Conservation (phyloP, 1,140 invertebrate species). For the Drosophila sproati region DNA sequence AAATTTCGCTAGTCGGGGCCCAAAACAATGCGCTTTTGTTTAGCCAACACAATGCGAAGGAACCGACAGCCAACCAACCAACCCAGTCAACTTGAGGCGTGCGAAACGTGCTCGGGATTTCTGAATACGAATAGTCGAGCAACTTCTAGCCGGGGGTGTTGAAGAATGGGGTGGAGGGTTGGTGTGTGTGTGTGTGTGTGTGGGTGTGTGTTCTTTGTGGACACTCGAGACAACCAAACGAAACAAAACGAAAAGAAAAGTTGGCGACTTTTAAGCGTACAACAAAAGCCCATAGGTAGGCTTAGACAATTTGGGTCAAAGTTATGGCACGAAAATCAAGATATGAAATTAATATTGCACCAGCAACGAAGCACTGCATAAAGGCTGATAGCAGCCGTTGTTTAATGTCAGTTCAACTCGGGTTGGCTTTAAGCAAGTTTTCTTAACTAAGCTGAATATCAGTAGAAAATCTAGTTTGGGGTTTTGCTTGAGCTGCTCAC, state of each 20-base stretch:
- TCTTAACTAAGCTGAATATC: neutral
- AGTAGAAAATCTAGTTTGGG: no score
- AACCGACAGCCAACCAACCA: slow-evolving; percentile 60
- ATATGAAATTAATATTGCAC: slow-evolving; percentile 53
- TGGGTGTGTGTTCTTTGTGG: slow-evolving; percentile 2
- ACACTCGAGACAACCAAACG: slow-evolving; percentile 63
- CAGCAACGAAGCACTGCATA: slow-evolving; percentile 28
- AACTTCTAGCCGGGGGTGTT: neutral
- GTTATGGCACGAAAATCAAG: slow-evolving; percentile 54
- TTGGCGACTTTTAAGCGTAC: slow-evolving; percentile 61
- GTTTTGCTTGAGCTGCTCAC: no score
- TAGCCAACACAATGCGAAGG: slow-evolving; percentile 59
- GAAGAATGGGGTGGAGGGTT: neutral
- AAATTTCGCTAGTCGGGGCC: slow-evolving; percentile 43
- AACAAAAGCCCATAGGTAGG: slow-evolving; percentile 52
- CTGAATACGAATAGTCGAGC: slow-evolving; percentile 4
- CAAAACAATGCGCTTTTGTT: slow-evolving; percentile 81
- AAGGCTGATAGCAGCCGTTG: neutral
- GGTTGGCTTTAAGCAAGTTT: neutral
- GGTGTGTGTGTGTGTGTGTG: neutral
- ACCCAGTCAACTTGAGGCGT: slow-evolving; percentile 62
- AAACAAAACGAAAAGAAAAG: slow-evolving; percentile 66
- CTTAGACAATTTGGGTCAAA: slow-evolving; percentile 69
- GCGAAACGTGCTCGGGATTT: slow-evolving; percentile 43
- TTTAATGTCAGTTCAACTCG: neutral